Evolutionary conservation across 2,888 invertebrate species (phyloP).

Genomic region (Drosophila stalkeri): DNA sequence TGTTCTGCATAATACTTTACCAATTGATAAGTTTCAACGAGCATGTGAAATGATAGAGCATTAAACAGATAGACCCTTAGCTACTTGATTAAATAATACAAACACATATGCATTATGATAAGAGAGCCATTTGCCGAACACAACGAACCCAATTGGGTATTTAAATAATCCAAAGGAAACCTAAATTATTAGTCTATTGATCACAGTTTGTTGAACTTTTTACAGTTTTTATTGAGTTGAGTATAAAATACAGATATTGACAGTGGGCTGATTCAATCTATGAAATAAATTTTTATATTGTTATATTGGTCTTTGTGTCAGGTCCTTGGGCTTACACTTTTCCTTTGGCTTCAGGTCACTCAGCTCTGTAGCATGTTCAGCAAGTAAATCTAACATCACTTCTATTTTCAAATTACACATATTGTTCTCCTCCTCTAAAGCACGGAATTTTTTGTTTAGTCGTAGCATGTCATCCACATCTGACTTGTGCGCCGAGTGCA

Average conservation of each 20-base stretch:
- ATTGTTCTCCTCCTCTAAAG: conserved; percentile 84
- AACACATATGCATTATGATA: conserved; percentile 8
- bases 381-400: conserved; percentile 83
- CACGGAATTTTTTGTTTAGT: conserved; percentile 79
- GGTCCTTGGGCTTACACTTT: conserved; percentile 39
- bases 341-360: conserved; percentile 71
- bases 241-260: background rate
- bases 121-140: background rate
- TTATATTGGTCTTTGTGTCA: background rate
- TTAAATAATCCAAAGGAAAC: conserved; percentile 9
- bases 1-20: conserved; percentile 44
- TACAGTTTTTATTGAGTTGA: background rate
- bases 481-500: conserved; percentile 75
- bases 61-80: conserved; percentile 25
- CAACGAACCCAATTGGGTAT: conserved; percentile 10
- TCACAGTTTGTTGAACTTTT: conserved; percentile 7
- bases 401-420: conserved; percentile 84
- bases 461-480: conserved; percentile 80
- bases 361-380: conserved; percentile 82
- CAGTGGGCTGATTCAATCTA: background rate
- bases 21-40: conserved; percentile 54
- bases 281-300: background rate
- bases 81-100: conserved; percentile 30
- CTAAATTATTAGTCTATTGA: too few species aligned
- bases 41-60: conserved; percentile 43